Evolutionary conservation across 2,888 invertebrate genomes (phyloP).

Genomic region (Sturmia bella): DNA sequence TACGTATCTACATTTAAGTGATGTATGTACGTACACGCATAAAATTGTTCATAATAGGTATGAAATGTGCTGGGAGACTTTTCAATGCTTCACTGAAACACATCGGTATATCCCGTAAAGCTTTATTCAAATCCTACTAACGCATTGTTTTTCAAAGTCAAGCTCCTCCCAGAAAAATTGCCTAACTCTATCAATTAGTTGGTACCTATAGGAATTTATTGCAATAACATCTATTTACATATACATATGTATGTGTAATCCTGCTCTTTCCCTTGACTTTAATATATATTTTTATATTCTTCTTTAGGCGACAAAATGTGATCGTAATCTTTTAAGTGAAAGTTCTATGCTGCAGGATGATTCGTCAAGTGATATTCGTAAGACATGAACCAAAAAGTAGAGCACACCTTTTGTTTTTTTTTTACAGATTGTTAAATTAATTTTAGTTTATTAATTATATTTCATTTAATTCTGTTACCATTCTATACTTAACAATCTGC

Average conservation of each 20-base stretch:
- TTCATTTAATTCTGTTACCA: background rate
- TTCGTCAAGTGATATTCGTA: slow-evolving; percentile 76
- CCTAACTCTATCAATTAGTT: no score
- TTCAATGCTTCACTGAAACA: no score
- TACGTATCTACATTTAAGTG: no score
- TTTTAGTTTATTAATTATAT: slow-evolving; percentile 19
- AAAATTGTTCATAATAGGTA: no score
- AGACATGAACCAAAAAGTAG: slow-evolving; percentile 66
- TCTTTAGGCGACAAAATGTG: slow-evolving; percentile 80
- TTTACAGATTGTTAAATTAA: slow-evolving; percentile 39
- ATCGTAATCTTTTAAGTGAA: slow-evolving; percentile 80
- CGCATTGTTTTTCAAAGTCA: no score
- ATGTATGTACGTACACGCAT: no score
- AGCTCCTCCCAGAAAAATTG: no score
- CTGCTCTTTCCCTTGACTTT: background rate
- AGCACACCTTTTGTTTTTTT: slow-evolving; percentile 56
- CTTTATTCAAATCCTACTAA: no score
- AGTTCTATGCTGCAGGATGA: slow-evolving; percentile 78
- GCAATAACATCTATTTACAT: no score
- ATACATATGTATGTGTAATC: background rate
- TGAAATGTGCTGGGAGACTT: no score
- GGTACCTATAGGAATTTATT: no score
- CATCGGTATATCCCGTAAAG: no score
- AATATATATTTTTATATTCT: slow-evolving; percentile 33
- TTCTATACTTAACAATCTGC: background rate